Evolutionary conservation across 2,113 vertebrate genomes (phyloP).

Genomic region (Entelurus aequoreus): DNA sequence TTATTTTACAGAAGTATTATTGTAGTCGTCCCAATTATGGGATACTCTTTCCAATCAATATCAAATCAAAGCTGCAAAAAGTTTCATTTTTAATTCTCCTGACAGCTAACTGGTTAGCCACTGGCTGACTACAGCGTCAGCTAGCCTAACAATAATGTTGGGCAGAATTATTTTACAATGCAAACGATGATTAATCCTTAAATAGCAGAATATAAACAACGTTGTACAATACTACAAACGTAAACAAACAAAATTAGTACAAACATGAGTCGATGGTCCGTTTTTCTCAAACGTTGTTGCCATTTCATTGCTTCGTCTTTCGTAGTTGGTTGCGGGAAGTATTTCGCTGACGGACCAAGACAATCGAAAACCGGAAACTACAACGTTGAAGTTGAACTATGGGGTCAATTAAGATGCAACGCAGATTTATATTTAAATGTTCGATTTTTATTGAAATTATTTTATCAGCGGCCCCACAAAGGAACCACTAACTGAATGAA

Average conservation of each 20-base stretch:
- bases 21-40: no score
- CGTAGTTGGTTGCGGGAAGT: conserved; percentile 20
- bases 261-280: conserved; percentile 57
- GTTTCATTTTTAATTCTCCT: neutral
- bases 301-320: conserved; percentile 27
- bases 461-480: neutral
- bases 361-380: conserved; percentile 53
- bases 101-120: conserved; percentile 32
- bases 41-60: no score
- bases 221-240: neutral
- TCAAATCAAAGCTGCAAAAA: no score
- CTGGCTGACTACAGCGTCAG: conserved; percentile 8
- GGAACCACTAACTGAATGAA: no score
- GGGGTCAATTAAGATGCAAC: neutral
- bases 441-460: neutral
- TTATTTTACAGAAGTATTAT: no score
- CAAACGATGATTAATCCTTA: neutral
- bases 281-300: conserved; percentile 67
- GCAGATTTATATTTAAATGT: neutral
- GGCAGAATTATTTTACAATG: neutral
- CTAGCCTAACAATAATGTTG: neutral
- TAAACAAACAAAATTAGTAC: neutral
- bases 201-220: neutral
- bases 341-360: conserved; percentile 39
- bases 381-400: neutral